Evolutionary conservation across 2,888 invertebrate genomes (phyloP).

Genomic region (Galeopsomyia nigrocyanea): DNA sequence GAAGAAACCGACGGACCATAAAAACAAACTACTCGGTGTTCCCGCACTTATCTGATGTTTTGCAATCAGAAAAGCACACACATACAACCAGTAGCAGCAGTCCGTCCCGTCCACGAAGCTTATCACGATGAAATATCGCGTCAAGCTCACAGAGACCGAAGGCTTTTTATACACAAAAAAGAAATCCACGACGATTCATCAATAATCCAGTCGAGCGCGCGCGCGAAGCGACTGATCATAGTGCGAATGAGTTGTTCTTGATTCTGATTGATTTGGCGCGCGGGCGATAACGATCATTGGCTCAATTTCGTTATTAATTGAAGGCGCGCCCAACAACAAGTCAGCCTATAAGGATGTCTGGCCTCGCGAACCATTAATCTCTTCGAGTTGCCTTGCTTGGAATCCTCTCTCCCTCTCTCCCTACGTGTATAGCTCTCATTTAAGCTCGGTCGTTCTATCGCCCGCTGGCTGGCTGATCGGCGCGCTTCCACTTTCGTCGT

Average conservation of each 20-base stretch:
- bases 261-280: no score
- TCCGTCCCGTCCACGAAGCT: neutral
- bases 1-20: neutral
- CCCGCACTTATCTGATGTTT: constrained; percentile 37
- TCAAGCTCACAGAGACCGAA: constrained; percentile 2
- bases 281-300: no score
- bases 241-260: no score
- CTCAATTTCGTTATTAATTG: no score
- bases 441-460: constrained; percentile 11
- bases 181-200: no score
- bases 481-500: constrained; percentile 10
- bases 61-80: constrained; percentile 33
- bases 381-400: no score
- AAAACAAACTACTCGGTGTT: no score
- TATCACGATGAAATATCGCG: constrained; percentile 37
- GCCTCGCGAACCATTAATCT: no score
- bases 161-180: no score
- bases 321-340: no score
- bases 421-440: no score
- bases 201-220: constrained; percentile 8
- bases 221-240: neutral
- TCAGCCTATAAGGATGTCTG: no score
- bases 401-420: neutral
- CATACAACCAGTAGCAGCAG: neutral
- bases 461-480: constrained; percentile 25